Conservation (phyloP, 2,113 vertebrate species). For the Elgaria multicarinata region DNA sequence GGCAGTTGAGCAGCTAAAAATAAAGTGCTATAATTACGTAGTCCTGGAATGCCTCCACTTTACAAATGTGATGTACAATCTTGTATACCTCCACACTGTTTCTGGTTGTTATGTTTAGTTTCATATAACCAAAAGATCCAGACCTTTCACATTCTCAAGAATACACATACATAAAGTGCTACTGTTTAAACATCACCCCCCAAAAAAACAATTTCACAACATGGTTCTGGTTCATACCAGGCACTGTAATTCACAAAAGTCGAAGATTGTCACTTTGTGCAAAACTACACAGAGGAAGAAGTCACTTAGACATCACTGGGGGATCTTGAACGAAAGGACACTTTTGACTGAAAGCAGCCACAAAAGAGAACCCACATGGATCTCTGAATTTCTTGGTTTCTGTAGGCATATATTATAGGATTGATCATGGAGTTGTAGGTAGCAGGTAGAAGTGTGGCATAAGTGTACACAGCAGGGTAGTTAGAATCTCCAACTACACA, state of each 20-base stretch:
- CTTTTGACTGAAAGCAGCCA: slow-evolving; percentile 91
- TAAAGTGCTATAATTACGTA: slow-evolving; percentile 89
- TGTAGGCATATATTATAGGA: slow-evolving; percentile 98
- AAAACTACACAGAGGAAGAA: slow-evolving; percentile 38
- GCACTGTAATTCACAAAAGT: slow-evolving; percentile 76
- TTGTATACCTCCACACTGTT: slow-evolving; percentile 71
- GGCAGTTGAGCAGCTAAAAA: slow-evolving; percentile 88
- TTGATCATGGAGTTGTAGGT: slow-evolving; percentile 99
- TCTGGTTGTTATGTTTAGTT: slow-evolving; percentile 70
- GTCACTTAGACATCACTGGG: slow-evolving; percentile 92
- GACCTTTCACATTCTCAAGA: slow-evolving; percentile 70
- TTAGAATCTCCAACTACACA: slow-evolving; percentile 90
- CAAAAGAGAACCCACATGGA: slow-evolving; percentile 93
- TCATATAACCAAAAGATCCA: slow-evolving; percentile 73
- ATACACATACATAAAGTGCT: slow-evolving; percentile 90
- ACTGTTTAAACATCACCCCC: slow-evolving; percentile 78
- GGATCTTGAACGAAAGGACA: slow-evolving; percentile 91
- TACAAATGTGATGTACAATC: slow-evolving; percentile 79
- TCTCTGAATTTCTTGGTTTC: slow-evolving; percentile 95
- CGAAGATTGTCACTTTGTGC: slow-evolving; percentile 71
- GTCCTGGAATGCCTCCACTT: slow-evolving; percentile 83
- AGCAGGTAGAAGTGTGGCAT: slow-evolving; percentile 93
- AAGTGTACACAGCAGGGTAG: slow-evolving; percentile 93
- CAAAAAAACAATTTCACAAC: slow-evolving; percentile 64
- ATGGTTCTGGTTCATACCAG: slow-evolving; percentile 72